Conservation (phyloP, 1,140 invertebrate genomes). For the Sycophila sp. region DNA sequence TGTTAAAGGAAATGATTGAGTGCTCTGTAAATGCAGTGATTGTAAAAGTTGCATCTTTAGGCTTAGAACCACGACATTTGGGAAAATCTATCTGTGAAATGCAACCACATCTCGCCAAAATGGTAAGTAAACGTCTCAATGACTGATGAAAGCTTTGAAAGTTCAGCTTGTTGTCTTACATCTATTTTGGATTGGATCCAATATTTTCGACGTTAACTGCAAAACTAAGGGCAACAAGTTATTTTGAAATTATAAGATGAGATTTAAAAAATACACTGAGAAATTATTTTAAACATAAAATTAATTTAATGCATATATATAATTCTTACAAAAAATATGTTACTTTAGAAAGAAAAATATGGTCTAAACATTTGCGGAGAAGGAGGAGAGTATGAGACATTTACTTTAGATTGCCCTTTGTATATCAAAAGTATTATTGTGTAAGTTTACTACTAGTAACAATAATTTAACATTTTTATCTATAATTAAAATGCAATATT, state of each 20-base stretch:
- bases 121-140: constrained; percentile 70
- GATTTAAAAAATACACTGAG: too few species aligned
- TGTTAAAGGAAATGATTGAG: constrained; percentile 97
- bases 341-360: constrained; percentile 86
- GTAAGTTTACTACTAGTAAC: constrained; percentile 71
- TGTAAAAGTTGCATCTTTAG: constrained; percentile 95
- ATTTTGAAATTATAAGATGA: constrained; percentile 2
- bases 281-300: not conserved
- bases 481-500: constrained; percentile 56
- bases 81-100: constrained; percentile 87
- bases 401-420: constrained; percentile 95
- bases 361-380: constrained; percentile 98
- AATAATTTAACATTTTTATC: constrained; percentile 18
- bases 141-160: constrained; percentile 50
- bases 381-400: constrained; percentile 98
- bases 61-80: constrained; percentile 89
- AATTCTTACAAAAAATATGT: not conserved
- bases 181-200: constrained; percentile 52
- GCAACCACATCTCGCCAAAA: constrained; percentile 84
- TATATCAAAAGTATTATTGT: constrained; percentile 91
- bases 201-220: constrained; percentile 25
- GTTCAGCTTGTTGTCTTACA: constrained; percentile 30
- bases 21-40: constrained; percentile 92
- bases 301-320: not conserved
- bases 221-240: constrained; percentile 7